A percentile compares a stretch with the other conserved stretches of the same genome.
Evolutionary conservation across 2,888 invertebrate species (phyloP).

Genomic region (Hypena proboscidalis): DNA sequence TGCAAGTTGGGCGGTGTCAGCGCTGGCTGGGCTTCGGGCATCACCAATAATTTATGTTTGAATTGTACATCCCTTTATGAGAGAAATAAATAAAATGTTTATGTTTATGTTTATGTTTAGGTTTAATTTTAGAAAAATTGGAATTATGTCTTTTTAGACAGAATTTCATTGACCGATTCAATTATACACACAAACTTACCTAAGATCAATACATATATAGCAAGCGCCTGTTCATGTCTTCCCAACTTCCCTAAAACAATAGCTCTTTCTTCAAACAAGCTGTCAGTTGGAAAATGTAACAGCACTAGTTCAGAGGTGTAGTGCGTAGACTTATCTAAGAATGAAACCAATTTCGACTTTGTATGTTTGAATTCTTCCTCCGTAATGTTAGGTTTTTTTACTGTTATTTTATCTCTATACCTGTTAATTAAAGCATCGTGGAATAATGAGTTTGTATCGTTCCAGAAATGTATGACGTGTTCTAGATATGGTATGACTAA

Average conservation of each 20-base stretch:
- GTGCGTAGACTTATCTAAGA: constrained; percentile 91
- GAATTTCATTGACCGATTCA: too few relatives aligned
- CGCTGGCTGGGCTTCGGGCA: too few relatives aligned
- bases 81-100: too few relatives aligned
- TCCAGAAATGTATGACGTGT: constrained; percentile 96
- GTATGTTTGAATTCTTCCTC: constrained; percentile 72
- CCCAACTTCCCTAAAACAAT: constrained; percentile 96
- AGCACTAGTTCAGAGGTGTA: constrained; percentile 95
- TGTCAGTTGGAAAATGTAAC: constrained; percentile 93
- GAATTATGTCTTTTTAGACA: too few relatives aligned
- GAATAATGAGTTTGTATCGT: constrained; percentile 92
- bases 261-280: constrained; percentile 96
- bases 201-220: constrained; percentile 95
- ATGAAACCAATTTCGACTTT: constrained; percentile 88
- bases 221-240: constrained; percentile 95
- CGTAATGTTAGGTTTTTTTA: constrained; percentile 61
- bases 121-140: too few relatives aligned
- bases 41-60: too few relatives aligned
- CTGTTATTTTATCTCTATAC: constrained; percentile 91
- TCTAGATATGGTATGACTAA: constrained; percentile 97
- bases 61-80: too few relatives aligned
- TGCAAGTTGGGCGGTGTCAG: too few relatives aligned
- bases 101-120: too few relatives aligned
- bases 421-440: constrained; percentile 96
- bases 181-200: constrained; percentile 60